Conservation (phyloP, 1,140 invertebrate species). For the Pachypsylla venusta region DNA sequence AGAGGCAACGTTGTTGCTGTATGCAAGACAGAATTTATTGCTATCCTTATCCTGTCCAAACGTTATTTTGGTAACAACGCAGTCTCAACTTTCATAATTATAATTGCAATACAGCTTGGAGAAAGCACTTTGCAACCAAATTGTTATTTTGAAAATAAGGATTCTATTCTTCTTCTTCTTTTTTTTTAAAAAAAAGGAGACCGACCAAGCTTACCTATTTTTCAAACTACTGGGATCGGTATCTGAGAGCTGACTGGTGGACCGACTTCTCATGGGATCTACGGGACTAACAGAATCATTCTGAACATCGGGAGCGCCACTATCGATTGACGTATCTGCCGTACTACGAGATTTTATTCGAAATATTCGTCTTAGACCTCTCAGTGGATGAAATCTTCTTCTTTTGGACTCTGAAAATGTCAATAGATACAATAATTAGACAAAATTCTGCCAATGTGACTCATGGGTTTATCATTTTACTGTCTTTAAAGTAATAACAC, state of each 20-base stretch:
- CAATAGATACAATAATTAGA: too few relatives aligned
- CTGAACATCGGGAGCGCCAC: slow-evolving; percentile 10
- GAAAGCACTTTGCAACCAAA: too few relatives aligned
- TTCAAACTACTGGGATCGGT: slow-evolving; percentile 3
- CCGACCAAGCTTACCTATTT: slow-evolving; percentile 2
- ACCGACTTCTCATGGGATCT: slow-evolving; percentile 17
- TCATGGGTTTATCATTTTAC: too few relatives aligned
- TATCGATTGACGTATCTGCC: slow-evolving; percentile 31
- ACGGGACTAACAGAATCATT: slow-evolving; percentile 8
- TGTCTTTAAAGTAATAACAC: too few relatives aligned
- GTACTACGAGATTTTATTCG: slow-evolving; percentile 36
- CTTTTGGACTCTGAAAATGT: slow-evolving; percentile 47
- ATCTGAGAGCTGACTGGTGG: slow-evolving; percentile 16
- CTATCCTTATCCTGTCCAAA: too few relatives aligned
- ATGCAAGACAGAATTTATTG: too few relatives aligned
- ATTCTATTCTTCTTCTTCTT: neutral
- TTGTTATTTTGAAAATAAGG: too few relatives aligned
- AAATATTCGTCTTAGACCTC: slow-evolving; percentile 51
- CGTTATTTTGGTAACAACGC: too few relatives aligned
- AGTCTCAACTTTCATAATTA: too few relatives aligned
- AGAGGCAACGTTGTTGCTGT: too few relatives aligned
- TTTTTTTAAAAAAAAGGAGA: neutral
- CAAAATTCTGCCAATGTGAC: too few relatives aligned
- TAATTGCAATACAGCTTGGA: too few relatives aligned
- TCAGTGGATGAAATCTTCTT: slow-evolving; percentile 43